These are phyloP conservation scores for Macroramphosus scolopax DNA, from an alignment of 2,797 vertebrate species.

Conservation along the genomic window DNA sequence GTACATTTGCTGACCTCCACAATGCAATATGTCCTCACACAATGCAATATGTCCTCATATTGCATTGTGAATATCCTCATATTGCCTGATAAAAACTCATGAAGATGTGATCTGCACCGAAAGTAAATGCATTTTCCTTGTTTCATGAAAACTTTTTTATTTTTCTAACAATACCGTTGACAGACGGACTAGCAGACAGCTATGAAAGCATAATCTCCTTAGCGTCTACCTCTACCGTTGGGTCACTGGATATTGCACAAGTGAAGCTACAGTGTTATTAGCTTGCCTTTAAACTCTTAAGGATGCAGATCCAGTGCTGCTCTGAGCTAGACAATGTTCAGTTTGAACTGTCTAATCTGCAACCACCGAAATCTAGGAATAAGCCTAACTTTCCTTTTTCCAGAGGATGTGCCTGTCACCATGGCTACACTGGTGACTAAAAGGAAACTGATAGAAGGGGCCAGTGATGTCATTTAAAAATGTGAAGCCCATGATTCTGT, in stretches of 20 bases:
- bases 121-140: no score
- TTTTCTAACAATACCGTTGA: constrained; percentile 1
- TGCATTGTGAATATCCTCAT: no score
- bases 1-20: no score
- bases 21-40: no score
- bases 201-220: constrained; percentile 8
- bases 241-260: constrained; percentile 16
- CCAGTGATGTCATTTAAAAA: not conserved
- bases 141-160: not conserved
- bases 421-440: not conserved
- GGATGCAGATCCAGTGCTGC: constrained; percentile 11
- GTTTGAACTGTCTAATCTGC: not conserved
- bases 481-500: not conserved
- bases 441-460: constrained; percentile 1
- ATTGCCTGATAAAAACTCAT: no score
- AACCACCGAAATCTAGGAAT: not conserved
- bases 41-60: no score
- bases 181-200: constrained; percentile 16
- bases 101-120: no score
- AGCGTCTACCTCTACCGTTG: constrained; percentile 7
- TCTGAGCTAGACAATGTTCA: constrained; percentile 18
- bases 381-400: no score
- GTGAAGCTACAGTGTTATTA: constrained; percentile 26
- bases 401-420: not conserved
- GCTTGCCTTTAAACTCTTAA: constrained; percentile 7